Evolutionary conservation across 2,113 vertebrate genomes (phyloP), one percentile per base, ranked within the genome.

Genomic region (Nibea albiflora): DNA sequence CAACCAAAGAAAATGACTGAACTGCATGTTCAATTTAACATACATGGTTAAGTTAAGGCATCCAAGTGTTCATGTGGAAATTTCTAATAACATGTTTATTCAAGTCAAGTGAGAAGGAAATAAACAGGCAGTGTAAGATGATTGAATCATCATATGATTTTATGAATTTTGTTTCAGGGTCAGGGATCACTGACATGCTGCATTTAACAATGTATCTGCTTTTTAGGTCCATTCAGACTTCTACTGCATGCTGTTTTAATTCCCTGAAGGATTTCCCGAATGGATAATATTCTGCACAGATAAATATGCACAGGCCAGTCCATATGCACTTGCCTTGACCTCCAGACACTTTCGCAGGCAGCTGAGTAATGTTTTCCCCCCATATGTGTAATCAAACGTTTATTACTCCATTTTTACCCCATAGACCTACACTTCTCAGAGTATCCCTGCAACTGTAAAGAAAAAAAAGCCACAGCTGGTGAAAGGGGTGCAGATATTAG

Each of bases 401-500:
- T 86, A 84, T 79, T 65, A 49, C 71, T 83, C 67, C 56, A 77
- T 73, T 58, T 67, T 65, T 35, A n/a, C 79, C 72, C 63, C 68
- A 42, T 54, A 85, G 70, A 71, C 79, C 46, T 73, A 72, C 57
- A 65, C 78, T 64, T 76, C 85, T 78, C 64, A 11, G 17, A 89
- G 81, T 68, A 62, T 80, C 86, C 72, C 76, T 84, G 65, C 85
- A 85, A 57, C 78, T 69, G 88, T 92, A 83, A 85, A 86, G 62
- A 66, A 76, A 26, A 76, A 26, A 83, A 75, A 85, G 83, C 50
- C 72, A 53, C 79, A 78, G 83, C 88, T 77, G 84, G 78, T 85
- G 75, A 71, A 83, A 80, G 70, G 66, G 73, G 73, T 17, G 44
- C 68, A 87, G 78, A 50, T 81, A 90, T 94, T 91, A 90, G 80